phyloP scores from a whole-genome alignment of 2,797 vertebrate genomes.

The Calcarius lapponicus region DNA sequence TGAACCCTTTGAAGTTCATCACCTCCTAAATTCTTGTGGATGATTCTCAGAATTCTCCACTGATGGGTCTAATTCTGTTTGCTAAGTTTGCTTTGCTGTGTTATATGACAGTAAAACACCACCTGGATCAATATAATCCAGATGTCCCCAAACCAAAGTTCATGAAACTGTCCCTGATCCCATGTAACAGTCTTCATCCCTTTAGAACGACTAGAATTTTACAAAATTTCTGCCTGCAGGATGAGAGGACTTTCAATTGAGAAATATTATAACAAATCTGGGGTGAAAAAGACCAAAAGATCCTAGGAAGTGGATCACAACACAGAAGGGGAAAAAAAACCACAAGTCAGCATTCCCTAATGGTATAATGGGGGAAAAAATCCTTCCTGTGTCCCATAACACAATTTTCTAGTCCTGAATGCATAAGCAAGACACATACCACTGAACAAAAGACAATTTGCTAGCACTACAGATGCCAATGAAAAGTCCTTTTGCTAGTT shows the following conservation, averaged over 20 bases:
- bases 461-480: background rate
- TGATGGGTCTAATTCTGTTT: background rate
- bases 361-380: background rate
- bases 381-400: background rate
- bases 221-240: background rate
- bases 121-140: background rate
- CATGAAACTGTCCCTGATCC: background rate
- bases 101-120: background rate
- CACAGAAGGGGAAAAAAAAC: accelerated
- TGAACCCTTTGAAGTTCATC: background rate
- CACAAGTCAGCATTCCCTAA: background rate
- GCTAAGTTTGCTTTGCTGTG: background rate
- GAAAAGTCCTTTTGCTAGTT: background rate
- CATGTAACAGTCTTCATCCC: background rate
- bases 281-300: background rate
- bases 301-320: background rate
- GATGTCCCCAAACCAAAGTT: background rate
- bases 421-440: background rate
- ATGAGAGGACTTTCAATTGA: background rate
- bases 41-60: background rate
- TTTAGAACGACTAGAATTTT: background rate
- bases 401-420: background rate
- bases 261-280: background rate
- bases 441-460: background rate
- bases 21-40: background rate